A percentile compares a stretch with the other conserved stretches of the same genome.
Evolutionary conservation across 2,797 vertebrate genomes (phyloP).

Genomic region (Karalla daura): DNA sequence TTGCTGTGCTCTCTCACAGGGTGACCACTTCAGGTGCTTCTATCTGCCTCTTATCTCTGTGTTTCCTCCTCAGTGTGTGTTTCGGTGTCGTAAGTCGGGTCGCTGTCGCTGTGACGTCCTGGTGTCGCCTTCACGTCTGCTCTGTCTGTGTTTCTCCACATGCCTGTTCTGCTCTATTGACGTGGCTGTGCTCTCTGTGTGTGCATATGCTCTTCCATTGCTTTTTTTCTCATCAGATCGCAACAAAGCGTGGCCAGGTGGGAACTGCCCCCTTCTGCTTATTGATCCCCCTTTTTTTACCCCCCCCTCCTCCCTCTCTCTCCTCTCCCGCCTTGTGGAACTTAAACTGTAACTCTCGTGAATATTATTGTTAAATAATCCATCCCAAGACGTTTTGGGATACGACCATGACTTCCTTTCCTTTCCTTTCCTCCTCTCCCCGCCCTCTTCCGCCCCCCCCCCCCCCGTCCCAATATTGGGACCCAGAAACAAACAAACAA

Average conservation of each 20-base stretch:
- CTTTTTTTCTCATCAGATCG: constrained; percentile 85
- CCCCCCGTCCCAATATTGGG: constrained; percentile 69
- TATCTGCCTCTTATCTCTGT: constrained; percentile 27
- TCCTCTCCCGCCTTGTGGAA: constrained; percentile 30
- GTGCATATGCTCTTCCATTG: constrained; percentile 69
- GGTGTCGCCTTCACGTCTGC: constrained; percentile 46
- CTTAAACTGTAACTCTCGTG: constrained; percentile 21
- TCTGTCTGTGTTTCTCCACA: constrained; percentile 42
- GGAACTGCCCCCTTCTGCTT: constrained; percentile 76
- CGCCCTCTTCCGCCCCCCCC: constrained; percentile 17
- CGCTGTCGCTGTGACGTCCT: constrained; percentile 29
- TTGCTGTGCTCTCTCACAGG: constrained; percentile 25
- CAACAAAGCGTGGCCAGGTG: constrained; percentile 89
- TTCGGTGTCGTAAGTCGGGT: constrained; percentile 21
- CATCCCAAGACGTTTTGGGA: constrained; percentile 56
- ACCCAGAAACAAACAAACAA: constrained; percentile 9
- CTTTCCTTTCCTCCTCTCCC: constrained; percentile 17
- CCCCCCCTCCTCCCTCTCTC: constrained; percentile 7
- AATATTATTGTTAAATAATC: constrained; percentile 32
- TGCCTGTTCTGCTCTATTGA: constrained; percentile 37
- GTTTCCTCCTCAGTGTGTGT: constrained; percentile 13
- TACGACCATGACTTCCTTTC: constrained; percentile 32
- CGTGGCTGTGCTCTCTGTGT: constrained; percentile 55
- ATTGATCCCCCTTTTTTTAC: constrained; percentile 17
- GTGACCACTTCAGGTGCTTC: constrained; percentile 28